Evolutionary conservation across 2,113 vertebrate species (phyloP).

Genomic region (Otocyon megalotis): DNA sequence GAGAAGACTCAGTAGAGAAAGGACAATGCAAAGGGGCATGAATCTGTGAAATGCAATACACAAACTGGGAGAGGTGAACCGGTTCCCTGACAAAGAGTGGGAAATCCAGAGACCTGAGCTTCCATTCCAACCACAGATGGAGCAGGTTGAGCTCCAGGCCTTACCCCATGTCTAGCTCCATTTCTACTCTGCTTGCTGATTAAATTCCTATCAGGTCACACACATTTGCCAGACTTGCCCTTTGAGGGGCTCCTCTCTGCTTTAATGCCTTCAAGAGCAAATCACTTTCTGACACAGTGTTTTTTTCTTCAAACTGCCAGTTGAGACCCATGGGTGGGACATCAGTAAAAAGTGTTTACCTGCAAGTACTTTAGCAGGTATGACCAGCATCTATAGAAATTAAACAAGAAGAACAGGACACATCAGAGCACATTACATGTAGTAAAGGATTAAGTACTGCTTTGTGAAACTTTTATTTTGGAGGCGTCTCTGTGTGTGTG

Average conservation of each 20-base stretch:
- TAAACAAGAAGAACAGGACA: not conserved
- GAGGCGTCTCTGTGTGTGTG: not conserved
- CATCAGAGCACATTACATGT: not conserved
- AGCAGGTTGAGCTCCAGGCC: not conserved
- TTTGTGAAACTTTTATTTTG: not conserved
- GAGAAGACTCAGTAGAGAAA: not conserved
- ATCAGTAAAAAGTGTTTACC: no score
- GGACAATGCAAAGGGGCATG: not conserved
- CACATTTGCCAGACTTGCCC: not conserved
- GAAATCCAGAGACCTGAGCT: not conserved
- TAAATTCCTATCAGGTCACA: not conserved
- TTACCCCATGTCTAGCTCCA: not conserved
- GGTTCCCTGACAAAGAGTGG: not conserved
- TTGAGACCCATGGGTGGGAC: not conserved
- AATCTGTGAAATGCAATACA: not conserved
- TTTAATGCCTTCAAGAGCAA: not conserved
- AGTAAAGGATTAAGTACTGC: not conserved
- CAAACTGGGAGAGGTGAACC: not conserved
- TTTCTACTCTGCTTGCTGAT: not conserved
- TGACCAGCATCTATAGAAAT: not conserved
- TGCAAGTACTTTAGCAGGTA: not conserved
- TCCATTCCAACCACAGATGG: accelerated
- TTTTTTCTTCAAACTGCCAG: not conserved
- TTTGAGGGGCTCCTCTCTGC: not conserved
- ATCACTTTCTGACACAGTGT: not conserved